Conservation (phyloP, 2,113 vertebrate genomes). For the Ifrita kowaldi region DNA sequence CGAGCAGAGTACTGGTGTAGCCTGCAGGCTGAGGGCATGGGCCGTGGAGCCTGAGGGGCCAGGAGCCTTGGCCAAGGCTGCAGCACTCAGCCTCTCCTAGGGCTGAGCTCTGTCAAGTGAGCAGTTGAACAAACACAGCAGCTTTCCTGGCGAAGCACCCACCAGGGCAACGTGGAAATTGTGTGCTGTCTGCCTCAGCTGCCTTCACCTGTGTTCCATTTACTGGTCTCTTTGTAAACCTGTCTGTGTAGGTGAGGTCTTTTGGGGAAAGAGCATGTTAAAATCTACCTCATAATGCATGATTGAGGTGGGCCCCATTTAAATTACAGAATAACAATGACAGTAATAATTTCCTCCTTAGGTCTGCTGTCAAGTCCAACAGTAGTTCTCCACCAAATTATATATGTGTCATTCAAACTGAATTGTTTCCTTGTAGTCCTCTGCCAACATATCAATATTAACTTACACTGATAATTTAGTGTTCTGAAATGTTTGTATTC, state of each 20-base stretch:
- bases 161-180: not conserved
- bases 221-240: not conserved
- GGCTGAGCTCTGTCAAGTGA: not conserved
- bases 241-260: not conserved
- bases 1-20: not conserved
- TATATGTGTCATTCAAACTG: not conserved
- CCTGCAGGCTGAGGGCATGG: fast-evolving
- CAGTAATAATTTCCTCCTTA: not conserved
- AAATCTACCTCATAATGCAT: not conserved
- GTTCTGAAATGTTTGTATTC: not conserved
- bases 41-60: fast-evolving
- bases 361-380: not conserved
- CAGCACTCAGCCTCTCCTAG: no score
- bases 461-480: not conserved
- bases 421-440: not conserved
- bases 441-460: not conserved
- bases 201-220: not conserved
- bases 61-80: not conserved
- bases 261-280: not conserved
- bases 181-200: not conserved
- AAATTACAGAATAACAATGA: not conserved
- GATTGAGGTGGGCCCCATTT: not conserved
- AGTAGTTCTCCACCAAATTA: not conserved
- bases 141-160: not conserved
- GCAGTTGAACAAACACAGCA: not conserved